Base-by-base conservation (phyloP, 2,797 vertebrate genomes). In the Hippopotamyrus pictus region DNA sequence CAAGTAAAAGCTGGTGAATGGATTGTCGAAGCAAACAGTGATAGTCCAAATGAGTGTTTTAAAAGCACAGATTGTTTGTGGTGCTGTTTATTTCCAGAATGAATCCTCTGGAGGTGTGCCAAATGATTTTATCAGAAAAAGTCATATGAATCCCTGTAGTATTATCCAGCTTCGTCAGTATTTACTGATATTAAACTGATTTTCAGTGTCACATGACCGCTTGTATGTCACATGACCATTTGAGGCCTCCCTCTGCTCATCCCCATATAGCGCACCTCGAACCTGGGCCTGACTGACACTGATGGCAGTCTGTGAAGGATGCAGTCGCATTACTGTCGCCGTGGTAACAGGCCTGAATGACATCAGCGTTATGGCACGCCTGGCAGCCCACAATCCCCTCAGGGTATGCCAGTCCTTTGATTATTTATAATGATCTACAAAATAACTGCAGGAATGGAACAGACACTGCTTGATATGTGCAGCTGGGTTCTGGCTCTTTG, bases 321-420 rank as follows among this genome's bases (percentile, higher is more conserved):
- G 94, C 0, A 89, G 93, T 3, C 57, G 93, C 90, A 91, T 96
- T 88, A 95, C 93, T 0, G 92, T 95, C 88, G 91, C 93, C 44
- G 88, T 93, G 37, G 89, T 86, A 88, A 92, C 92, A 37, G 91
- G 90, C 86, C 89, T 53, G 86, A 93, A 94, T 89, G 93, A 92
- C 88, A 92, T 94, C 73, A 95, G 94, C 89, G 93, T 95, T 92
- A 95, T 94, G n/a, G 95, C 94, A 93, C 96, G 94, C 0, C 92
- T 94, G 90, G 93, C 95, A 76, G 91, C 96, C 90, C 96, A 96
- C 89, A 93, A 93, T 88, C 93, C 93, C 69, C 92, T 96, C 17
- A 94, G 93, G 94, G 95, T 96, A 90, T 91, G 37, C 91, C 88
- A 65, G 33, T 57, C 51, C 33, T 88, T 88, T 54, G 22, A 86